phyloP scores from a whole-genome alignment of 2,888 invertebrate genomes.

The Tenthredo notha region DNA sequence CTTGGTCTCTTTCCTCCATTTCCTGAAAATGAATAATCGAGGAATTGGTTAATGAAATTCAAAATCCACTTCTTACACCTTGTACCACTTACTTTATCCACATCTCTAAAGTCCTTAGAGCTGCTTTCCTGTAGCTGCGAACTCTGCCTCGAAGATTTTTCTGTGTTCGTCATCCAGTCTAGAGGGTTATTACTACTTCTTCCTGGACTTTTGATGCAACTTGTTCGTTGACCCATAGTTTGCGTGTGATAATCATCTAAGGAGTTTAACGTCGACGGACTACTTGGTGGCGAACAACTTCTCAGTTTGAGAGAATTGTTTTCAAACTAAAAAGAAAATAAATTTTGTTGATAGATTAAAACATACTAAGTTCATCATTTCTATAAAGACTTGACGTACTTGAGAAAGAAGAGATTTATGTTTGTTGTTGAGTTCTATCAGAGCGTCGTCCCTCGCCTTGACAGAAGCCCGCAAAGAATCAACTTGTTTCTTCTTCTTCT shows the following conservation, averaged over 20 bases:
- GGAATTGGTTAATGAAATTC: constrained; percentile 19
- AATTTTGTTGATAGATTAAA: constrained; percentile 8
- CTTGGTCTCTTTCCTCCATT: constrained; percentile 69
- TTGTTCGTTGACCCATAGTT: constrained; percentile 63
- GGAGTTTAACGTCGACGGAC: constrained; percentile 66
- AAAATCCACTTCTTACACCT: neutral
- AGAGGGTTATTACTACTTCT: constrained; percentile 63
- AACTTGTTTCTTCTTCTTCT: constrained; percentile 78
- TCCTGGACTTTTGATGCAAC: constrained; percentile 63
- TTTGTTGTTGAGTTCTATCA: constrained; percentile 78
- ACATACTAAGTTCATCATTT: neutral
- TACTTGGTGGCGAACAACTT: constrained; percentile 68
- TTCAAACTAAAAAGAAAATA: constrained; percentile 68
- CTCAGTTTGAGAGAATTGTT: constrained; percentile 66
- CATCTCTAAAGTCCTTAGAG: constrained; percentile 62
- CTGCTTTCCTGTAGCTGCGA: constrained; percentile 40
- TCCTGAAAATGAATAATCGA: constrained; percentile 63
- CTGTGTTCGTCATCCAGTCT: constrained; percentile 68
- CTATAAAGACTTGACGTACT: constrained; percentile 60
- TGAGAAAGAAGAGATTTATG: constrained; percentile 73
- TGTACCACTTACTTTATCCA: constrained; percentile 65
- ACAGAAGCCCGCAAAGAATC: constrained; percentile 77
- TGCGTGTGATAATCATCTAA: constrained; percentile 64
- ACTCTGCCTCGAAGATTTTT: constrained; percentile 60
- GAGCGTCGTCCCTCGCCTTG: constrained; percentile 77